phyloP scores from a whole-genome alignment of 2,888 invertebrate genomes.

The Caenorhabditis drosophilae region DNA sequence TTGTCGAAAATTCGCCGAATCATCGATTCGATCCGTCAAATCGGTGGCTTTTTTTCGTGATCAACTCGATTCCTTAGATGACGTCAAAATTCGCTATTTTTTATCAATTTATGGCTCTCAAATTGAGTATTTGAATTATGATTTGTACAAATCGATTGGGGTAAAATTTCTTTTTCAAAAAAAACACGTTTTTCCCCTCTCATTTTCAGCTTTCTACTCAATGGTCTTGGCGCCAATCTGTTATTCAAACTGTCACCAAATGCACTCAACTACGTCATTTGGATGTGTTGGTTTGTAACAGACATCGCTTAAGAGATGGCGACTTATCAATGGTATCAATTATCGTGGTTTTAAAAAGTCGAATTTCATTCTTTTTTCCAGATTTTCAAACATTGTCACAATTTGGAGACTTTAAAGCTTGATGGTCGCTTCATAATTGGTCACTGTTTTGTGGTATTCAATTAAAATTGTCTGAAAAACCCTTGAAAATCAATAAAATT shows the following conservation, averaged over 20 bases:
- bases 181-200: no score
- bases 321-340: conserved; percentile 49
- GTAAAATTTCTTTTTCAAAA: no score
- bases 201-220: no score
- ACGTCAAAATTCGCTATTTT: conserved; percentile 36
- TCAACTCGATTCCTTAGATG: conserved; percentile 34
- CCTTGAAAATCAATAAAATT: neutral
- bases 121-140: conserved; percentile 48
- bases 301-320: conserved; percentile 51
- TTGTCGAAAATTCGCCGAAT: conserved; percentile 27
- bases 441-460: conserved; percentile 48
- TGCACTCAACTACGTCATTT: conserved; percentile 46
- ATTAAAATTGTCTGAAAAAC: neutral
- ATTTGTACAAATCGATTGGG: conserved; percentile 36
- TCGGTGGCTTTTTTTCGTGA: conserved; percentile 42
- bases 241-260: conserved; percentile 28
- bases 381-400: conserved; percentile 46
- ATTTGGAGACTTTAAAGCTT: conserved; percentile 44
- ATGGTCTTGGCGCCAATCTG: conserved; percentile 56
- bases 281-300: conserved; percentile 47
- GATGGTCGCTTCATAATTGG: conserved; percentile 55
- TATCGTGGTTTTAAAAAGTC: no score
- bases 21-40: conserved; percentile 34
- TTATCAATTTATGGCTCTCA: conserved; percentile 41
- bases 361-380: no score